Conservation (phyloP, 2,113 vertebrate genomes). For the Brachyhypopomus occidentalis region DNA sequence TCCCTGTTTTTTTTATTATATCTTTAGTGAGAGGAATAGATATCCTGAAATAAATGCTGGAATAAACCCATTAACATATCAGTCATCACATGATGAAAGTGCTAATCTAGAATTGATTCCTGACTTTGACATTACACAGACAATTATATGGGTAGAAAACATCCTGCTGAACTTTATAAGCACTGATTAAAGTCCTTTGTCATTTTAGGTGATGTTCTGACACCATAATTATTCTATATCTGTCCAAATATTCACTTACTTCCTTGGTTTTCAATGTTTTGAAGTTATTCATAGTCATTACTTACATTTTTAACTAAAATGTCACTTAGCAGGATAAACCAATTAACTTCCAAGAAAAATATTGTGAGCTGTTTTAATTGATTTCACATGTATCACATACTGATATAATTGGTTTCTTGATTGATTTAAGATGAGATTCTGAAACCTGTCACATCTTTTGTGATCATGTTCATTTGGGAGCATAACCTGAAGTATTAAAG, state of each 20-base stretch:
- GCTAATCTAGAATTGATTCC: too few relatives aligned
- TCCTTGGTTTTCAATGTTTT: not conserved
- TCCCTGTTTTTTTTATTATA: not conserved
- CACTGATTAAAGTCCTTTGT: too few relatives aligned
- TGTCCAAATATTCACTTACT: not conserved
- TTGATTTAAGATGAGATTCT: not conserved
- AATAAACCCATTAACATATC: not conserved
- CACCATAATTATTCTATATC: too few relatives aligned
- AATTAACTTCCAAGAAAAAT: not conserved
- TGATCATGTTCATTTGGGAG: not conserved
- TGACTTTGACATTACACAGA: too few relatives aligned
- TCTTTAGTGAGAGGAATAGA: not conserved
- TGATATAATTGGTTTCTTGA: not conserved
- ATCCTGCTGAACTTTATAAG: too few relatives aligned
- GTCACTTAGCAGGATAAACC: not conserved
- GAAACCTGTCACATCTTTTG: not conserved
- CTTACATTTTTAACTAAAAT: not conserved
- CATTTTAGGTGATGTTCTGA: too few relatives aligned
- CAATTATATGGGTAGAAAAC: too few relatives aligned
- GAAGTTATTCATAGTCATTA: not conserved
- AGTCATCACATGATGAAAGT: too few relatives aligned
- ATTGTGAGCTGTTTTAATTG: not conserved
- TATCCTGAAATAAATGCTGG: constrained; percentile 16
- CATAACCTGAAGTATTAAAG: constrained; percentile 6
- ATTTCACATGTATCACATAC: not conserved